Evolutionary conservation across 2,888 invertebrate species (phyloP).

Genomic region (Calliopum simillimum): DNA sequence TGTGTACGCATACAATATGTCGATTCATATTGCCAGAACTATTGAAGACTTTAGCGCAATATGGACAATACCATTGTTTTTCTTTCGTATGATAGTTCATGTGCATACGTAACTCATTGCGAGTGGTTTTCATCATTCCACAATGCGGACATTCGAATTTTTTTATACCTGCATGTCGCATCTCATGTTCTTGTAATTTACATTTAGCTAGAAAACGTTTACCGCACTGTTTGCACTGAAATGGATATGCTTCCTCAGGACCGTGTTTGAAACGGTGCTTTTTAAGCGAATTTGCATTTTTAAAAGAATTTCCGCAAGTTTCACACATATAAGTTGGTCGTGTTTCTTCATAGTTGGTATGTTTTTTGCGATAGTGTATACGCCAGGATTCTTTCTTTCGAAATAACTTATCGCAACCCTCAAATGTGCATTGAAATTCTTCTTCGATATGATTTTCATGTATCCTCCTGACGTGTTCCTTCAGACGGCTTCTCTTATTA

Average conservation of each 20-base stretch:
- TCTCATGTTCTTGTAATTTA: conserved; percentile 48
- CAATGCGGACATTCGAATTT: conserved; percentile 51
- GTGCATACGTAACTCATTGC: conserved; percentile 46
- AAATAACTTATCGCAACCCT: neutral
- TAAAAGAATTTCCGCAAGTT: conserved; percentile 44
- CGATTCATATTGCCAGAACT: conserved; percentile 44
- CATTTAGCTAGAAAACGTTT: conserved; percentile 49
- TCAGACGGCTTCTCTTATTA: too few species aligned
- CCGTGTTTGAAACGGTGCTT: conserved; percentile 45
- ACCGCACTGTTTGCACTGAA: conserved; percentile 54
- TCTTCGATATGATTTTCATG: conserved; percentile 29
- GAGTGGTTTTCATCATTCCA: conserved; percentile 46
- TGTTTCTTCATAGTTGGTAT: conserved; percentile 1
- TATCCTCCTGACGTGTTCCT: conserved; percentile 1
- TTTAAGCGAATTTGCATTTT: conserved; percentile 40
- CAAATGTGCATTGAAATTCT: neutral
- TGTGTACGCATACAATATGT: conserved; percentile 48
- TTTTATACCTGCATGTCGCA: conserved; percentile 49
- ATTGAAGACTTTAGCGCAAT: conserved; percentile 44
- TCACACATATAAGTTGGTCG: conserved; percentile 37
- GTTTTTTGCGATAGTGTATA: neutral
- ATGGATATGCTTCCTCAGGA: conserved; percentile 41
- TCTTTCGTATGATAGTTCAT: conserved; percentile 46
- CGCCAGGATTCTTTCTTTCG: neutral
- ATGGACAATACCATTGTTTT: conserved; percentile 44